These are phyloP conservation scores for Podarcis raffonei DNA, from an alignment of 2,113 vertebrate species.

Conservation along the genomic window DNA sequence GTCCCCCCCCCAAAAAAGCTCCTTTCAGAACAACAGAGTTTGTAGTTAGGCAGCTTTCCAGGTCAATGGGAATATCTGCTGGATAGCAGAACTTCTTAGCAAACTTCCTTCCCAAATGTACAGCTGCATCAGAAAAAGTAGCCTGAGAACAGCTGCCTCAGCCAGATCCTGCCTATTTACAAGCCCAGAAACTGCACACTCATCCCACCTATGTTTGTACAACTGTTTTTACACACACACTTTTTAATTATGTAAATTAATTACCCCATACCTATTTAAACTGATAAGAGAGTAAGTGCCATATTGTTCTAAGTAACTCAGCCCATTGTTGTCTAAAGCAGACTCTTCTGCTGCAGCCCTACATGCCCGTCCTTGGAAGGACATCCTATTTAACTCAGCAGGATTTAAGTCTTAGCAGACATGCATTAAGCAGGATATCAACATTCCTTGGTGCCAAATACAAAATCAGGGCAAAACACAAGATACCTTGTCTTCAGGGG, in stretches of 20 bases:
- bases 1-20: background rate
- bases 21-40: background rate
- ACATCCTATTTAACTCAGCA: background rate
- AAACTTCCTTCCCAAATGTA: background rate
- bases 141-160: background rate
- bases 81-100: background rate
- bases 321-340: background rate
- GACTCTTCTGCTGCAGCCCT: background rate
- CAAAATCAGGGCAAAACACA: background rate
- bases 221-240: background rate
- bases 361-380: background rate
- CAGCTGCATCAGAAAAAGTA: background rate
- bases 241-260: constrained; percentile 9
- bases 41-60: background rate
- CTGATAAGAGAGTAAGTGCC: rapidly evolving
- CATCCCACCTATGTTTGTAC: background rate
- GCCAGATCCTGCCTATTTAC: background rate
- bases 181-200: background rate
- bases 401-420: background rate
- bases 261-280: rapidly evolving
- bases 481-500: constrained; percentile 77
- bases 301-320: constrained; percentile 4
- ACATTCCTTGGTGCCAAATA: background rate
- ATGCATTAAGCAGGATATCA: background rate
- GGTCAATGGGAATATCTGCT: background rate